phyloP scores from a whole-genome alignment of 2,888 invertebrate species.

The Lacanobia oleracea region DNA sequence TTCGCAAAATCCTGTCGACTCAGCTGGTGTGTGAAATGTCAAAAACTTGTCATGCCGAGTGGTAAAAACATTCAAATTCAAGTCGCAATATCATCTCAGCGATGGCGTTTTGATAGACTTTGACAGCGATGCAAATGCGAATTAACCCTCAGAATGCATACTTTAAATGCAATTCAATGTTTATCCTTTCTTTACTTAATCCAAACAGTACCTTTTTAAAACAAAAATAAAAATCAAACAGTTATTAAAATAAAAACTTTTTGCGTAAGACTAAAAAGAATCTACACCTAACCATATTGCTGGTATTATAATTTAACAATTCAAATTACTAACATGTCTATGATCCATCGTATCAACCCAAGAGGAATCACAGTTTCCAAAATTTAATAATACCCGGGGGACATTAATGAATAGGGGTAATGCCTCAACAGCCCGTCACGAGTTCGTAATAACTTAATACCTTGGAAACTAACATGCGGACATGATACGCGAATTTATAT shows the following conservation, averaged over 20 bases:
- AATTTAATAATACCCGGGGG: constrained; percentile 52
- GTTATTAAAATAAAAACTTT: not conserved
- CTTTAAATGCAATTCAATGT: too few species aligned
- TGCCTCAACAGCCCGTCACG: constrained; percentile 54
- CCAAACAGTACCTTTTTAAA: not conserved
- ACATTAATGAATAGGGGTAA: constrained; percentile 54
- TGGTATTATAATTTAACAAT: constrained; percentile 34
- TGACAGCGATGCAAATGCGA: too few species aligned
- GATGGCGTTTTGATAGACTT: too few species aligned
- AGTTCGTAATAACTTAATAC: constrained; percentile 58
- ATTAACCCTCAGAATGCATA: too few species aligned
- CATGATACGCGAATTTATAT: constrained; percentile 7
- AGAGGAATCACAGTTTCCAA: constrained; percentile 54
- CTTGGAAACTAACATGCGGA: constrained; percentile 36
- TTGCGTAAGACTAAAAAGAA: not conserved
- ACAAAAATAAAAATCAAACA: not conserved
- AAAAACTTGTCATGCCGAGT: too few species aligned
- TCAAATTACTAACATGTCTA: constrained; percentile 29
- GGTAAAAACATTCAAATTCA: too few species aligned
- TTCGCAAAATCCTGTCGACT: too few species aligned
- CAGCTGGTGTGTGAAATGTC: too few species aligned
- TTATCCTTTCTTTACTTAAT: too few species aligned
- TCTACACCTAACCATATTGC: too few species aligned
- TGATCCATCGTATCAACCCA: constrained; percentile 42
- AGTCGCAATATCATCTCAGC: too few species aligned